Percentiles rank a stretch among this genome's conserved stretches.
phyloP scores from a whole-genome alignment of 2,113 vertebrate species.

The Danio rerio region DNA sequence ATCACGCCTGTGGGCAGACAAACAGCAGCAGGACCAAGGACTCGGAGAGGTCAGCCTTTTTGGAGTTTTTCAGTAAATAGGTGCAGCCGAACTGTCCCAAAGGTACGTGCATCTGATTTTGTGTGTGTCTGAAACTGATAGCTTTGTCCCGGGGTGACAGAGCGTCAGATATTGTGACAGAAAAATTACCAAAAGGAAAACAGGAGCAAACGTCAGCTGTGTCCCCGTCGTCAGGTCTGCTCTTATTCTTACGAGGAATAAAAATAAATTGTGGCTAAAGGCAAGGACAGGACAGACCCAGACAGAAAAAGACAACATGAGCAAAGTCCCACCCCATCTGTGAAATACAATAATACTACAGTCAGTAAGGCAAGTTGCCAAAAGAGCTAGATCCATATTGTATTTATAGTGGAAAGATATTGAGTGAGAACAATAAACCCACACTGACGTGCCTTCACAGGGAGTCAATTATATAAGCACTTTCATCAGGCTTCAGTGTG shows the following conservation, averaged over 20 bases:
- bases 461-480: too few relatives aligned
- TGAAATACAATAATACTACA: not conserved
- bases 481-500: too few relatives aligned
- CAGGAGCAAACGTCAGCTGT: not conserved
- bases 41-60: conserved; percentile 36
- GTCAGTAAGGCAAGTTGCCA: too few relatives aligned
- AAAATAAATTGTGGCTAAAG: conserved; percentile 21
- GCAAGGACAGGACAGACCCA: conserved; percentile 14
- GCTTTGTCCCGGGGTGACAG: conserved; percentile 37
- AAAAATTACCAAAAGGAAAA: conserved; percentile 7
- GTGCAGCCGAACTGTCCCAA: conserved; percentile 29
- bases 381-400: too few relatives aligned
- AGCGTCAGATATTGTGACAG: conserved; percentile 15
- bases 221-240: not conserved
- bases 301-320: not conserved
- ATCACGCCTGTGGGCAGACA: conserved; percentile 15
- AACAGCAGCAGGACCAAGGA: conserved; percentile 30
- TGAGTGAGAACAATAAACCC: too few relatives aligned
- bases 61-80: conserved; percentile 3
- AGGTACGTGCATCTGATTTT: conserved; percentile 23
- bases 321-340: not conserved
- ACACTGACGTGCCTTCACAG: too few relatives aligned
- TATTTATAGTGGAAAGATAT: too few relatives aligned
- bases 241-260: conserved; percentile 26
- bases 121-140: conserved; percentile 33